phyloP scores from a whole-genome alignment of 2,888 invertebrate species.

The Erebia palarica region DNA sequence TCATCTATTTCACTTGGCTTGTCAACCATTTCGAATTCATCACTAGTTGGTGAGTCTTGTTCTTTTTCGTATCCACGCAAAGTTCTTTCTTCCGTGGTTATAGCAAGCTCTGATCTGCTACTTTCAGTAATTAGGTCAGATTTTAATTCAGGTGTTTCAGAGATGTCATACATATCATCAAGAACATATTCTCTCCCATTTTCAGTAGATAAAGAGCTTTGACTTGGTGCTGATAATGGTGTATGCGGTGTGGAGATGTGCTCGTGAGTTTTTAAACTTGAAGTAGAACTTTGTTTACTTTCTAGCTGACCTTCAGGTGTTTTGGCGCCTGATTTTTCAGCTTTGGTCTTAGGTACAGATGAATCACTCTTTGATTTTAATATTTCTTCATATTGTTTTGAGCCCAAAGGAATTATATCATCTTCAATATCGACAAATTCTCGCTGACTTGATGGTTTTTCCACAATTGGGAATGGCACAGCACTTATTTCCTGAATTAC shows the following conservation, averaged over 20 bases:
- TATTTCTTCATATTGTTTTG: conserved; percentile 76
- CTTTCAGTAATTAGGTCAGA: conserved; percentile 74
- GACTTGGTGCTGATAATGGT: conserved; percentile 84
- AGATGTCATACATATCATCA: conserved; percentile 82
- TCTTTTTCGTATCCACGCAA: conserved; percentile 79
- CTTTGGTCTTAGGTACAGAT: conserved; percentile 76
- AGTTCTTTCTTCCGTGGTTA: conserved; percentile 83
- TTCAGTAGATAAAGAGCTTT: conserved; percentile 85
- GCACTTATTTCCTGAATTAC: conserved; percentile 59
- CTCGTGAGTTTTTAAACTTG: conserved; percentile 80
- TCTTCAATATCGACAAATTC: conserved; percentile 75
- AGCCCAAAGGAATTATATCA: conserved; percentile 71
- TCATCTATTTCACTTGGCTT: conserved; percentile 94
- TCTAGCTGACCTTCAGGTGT: conserved; percentile 70
- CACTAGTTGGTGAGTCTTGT: conserved; percentile 89
- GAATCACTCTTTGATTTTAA: conserved; percentile 78
- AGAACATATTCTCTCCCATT: conserved; percentile 85
- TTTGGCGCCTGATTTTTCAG: conserved; percentile 68
- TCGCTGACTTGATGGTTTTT: conserved; percentile 75
- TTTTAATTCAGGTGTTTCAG: conserved; percentile 82
- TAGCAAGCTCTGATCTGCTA: conserved; percentile 82
- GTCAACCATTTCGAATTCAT: conserved; percentile 94
- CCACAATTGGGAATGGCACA: conserved; percentile 76
- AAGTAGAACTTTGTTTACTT: conserved; percentile 83
- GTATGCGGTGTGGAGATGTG: conserved; percentile 82